Base-by-base conservation (phyloP, 2,888 invertebrate species). In the Callyntrura guangdongensis region DNA sequence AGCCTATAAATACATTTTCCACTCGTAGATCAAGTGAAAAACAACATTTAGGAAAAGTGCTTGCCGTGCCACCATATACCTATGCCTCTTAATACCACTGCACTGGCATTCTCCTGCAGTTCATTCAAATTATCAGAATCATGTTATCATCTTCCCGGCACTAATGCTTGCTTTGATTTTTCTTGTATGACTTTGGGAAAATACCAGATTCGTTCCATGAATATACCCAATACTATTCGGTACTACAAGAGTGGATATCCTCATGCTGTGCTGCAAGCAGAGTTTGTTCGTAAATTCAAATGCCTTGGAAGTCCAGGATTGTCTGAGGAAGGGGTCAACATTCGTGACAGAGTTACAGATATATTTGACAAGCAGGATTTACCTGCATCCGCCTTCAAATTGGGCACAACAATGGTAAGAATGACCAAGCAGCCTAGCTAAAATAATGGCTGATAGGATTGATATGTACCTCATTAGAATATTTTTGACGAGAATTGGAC, bases 331-430 rank as follows among this genome's bases (percentile, higher is more conserved):
- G 93, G 93, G 22, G 84, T 92, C 49, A 92, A 92, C 45, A 84
- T 94, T 77, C 91, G 92, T 14, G 93, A 94, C 36, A 87, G 92
- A 82, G 92, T 94, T 69, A 79, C 89, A n/a, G 93, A 94, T 64
- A 93, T 94, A 87, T 92, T 94, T 72, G 93, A 94, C 89, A 93
- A 92, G 77, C 93, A 93, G 67, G 93, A 93, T 84, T 82, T 93
- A 61, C 92, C 93, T 12, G 61, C 92, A 56, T 92, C 86, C 72
- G 86, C 92, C n/a, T 93, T 92, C 77, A 92, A 92, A 74, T 64
- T 93, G 53, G 93, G 93, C 25, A 93, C 91, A 74, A 92, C 93
- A 59, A 93, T 93, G 92, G 93, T 93, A 82, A 86, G 85, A 53
- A 20, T 20, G 59, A 61, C 14, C 14, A 59, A 14, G 22, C 12